Evolutionary conservation across 2,113 vertebrate genomes (phyloP).

Genomic region (Colinus virginianus): DNA sequence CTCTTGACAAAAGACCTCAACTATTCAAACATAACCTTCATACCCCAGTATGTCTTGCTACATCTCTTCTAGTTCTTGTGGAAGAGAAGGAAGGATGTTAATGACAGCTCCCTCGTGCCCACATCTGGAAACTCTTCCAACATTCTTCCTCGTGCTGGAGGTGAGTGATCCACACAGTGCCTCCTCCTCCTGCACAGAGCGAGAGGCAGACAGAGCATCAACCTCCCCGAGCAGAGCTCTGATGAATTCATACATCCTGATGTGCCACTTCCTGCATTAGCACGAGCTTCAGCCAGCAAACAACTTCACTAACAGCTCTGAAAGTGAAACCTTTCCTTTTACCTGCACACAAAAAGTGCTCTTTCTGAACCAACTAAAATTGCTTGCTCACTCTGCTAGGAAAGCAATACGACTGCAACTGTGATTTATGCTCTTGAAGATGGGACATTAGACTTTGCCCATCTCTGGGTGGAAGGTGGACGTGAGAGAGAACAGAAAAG

Average conservation of each 20-base stretch:
- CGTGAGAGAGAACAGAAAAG: not conserved
- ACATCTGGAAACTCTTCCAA: not conserved
- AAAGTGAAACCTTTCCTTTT: not conserved
- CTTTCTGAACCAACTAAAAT: not conserved
- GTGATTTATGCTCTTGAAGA: not conserved
- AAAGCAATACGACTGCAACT: not conserved
- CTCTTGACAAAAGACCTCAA: not conserved
- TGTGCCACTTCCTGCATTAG: fast-evolving
- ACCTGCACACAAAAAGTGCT: not conserved
- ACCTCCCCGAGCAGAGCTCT: not conserved
- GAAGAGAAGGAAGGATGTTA: not conserved
- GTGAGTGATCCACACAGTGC: fast-evolving
- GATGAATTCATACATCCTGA: not conserved
- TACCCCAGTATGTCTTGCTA: not conserved
- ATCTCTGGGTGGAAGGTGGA: not conserved
- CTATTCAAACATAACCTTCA: not conserved
- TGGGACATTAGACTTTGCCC: not conserved
- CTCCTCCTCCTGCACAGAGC: not conserved
- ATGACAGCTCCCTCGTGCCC: not conserved
- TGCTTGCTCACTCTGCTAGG: not conserved
- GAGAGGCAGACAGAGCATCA: not conserved
- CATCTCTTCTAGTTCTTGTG: not conserved
- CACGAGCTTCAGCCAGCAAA: fast-evolving
- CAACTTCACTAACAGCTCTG: fast-evolving
- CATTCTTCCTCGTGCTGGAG: not conserved